Conservation (phyloP, 2,888 invertebrate genomes). For the Drosophila flavopinicola region DNA sequence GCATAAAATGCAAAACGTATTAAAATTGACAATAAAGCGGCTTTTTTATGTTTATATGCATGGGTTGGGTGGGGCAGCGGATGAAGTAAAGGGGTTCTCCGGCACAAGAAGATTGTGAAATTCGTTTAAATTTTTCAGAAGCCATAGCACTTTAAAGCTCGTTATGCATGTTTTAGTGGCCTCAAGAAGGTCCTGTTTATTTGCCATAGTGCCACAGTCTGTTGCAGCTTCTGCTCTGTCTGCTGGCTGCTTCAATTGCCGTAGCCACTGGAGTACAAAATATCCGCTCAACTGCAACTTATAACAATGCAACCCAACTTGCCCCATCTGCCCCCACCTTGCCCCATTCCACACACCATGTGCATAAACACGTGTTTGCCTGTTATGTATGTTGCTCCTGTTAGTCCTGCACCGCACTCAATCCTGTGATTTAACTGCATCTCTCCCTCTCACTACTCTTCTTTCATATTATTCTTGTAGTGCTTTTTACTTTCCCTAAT, state of each 20-base stretch:
- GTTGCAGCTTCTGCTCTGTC: conserved; percentile 43
- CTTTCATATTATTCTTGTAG: conserved; percentile 11
- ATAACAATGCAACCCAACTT: conserved; percentile 30
- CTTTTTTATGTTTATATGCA: conserved; percentile 71
- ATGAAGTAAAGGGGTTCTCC: not conserved
- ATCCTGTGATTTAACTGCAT: conserved; percentile 23
- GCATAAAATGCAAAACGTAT: conserved; percentile 79
- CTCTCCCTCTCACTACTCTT: not conserved
- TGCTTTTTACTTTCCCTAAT: conserved; percentile 16
- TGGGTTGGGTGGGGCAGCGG: conserved; percentile 12
- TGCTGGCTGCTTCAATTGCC: conserved; percentile 47
- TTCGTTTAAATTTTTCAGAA: conserved; percentile 58
- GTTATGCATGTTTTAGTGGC: conserved; percentile 73
- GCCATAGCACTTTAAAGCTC: conserved; percentile 65
- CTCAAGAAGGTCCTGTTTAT: conserved; percentile 71
- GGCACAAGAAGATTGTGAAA: conserved; percentile 14
- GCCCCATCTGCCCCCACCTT: not conserved
- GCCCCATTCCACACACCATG: conserved; percentile 36
- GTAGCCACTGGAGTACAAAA: conserved; percentile 69
- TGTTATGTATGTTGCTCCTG: conserved; percentile 35
- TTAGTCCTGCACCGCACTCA: conserved; percentile 26
- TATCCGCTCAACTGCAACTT: conserved; percentile 76
- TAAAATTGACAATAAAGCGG: conserved; percentile 81
- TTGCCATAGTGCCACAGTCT: conserved; percentile 78
- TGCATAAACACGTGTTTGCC: conserved; percentile 70